Evolutionary conservation across 2,888 invertebrate species (phyloP).

Genomic region (Aplocera efformata): DNA sequence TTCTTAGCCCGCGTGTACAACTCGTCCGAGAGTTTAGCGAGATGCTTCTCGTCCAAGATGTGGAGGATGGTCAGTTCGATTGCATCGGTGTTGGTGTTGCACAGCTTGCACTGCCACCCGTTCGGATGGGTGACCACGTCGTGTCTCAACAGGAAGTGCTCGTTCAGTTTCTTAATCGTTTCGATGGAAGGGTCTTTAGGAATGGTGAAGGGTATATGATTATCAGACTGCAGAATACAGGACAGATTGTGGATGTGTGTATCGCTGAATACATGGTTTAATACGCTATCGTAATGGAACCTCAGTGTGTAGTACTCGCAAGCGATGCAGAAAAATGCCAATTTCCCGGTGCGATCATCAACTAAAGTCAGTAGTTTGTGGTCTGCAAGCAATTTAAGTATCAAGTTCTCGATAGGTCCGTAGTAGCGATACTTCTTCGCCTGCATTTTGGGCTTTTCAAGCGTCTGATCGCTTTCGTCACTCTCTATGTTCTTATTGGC

Average conservation of each 20-base stretch:
- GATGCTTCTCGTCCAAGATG: conserved; percentile 66
- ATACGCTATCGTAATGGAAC: conserved; percentile 70
- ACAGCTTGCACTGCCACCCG: conserved; percentile 52
- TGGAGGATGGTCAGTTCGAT: conserved; percentile 57
- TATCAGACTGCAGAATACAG: conserved; percentile 61
- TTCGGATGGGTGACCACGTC: conserved; percentile 43
- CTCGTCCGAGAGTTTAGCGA: conserved; percentile 64
- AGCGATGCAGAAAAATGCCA: conserved; percentile 72
- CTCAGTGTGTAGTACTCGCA: conserved; percentile 72
- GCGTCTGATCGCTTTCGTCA: conserved; percentile 58
- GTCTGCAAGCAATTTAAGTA: conserved; percentile 56
- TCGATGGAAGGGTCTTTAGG: conserved; percentile 49
- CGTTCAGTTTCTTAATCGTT: conserved; percentile 62
- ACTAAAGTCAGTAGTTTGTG: conserved; percentile 65
- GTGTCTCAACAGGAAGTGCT: conserved; percentile 57
- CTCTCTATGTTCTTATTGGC: conserved; percentile 68
- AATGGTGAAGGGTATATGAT: conserved; percentile 54
- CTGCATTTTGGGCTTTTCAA: conserved; percentile 63
- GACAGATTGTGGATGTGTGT: conserved; percentile 67
- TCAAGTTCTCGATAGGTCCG: conserved; percentile 65
- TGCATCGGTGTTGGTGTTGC: conserved; percentile 50
- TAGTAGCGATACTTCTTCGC: conserved; percentile 70
- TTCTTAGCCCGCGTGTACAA: conserved; percentile 56
- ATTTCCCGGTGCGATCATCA: conserved; percentile 70
- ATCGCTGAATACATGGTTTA: conserved; percentile 71